Evolutionary conservation across 2,888 invertebrate genomes (phyloP), one percentile per base, ranked within the genome.

Genomic region (Lepidochitona cinerea): DNA sequence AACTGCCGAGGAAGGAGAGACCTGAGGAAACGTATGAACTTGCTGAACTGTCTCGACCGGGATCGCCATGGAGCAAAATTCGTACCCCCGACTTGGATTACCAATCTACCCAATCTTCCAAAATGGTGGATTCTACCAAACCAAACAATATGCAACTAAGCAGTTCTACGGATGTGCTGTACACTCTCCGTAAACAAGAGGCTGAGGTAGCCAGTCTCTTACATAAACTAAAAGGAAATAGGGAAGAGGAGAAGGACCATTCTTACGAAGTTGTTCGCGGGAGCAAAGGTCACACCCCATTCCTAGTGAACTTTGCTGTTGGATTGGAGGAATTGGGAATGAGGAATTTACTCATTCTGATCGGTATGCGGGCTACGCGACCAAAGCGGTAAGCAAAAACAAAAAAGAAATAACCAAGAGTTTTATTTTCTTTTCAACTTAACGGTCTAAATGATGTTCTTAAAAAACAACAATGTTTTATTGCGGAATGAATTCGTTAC

Each of bases 301-400:
- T 59, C 59, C 32, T 59, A 32, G 26, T 59, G 12, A 29, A 59
- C 29, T 32, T 59, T 23, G 32, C 59, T 59, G 7, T 59, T 26
- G 59, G 59, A 4, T 26, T 59, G 59, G 59, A 59, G 26, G 59
- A 59, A 32, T 59, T 59, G 12, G 59, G 59, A 23, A 59, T 59
- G 59, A 18, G 18, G 12, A 23, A 29, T 26, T 26, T 59, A 23
- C 23, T 59, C 4, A 26, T 59, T 14, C 26, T 59, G 23, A 59
- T 59, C 29, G 59, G 59, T 4, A 23, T 59, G 26, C 5, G 59
- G 9, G 59, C 23, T 14, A 32, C 14, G 4, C 12, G 26, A 59
- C 59, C 59, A 23, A 59, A 59, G 29, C 59, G 59, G 59, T 59
- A 59, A 59, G 59, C 59, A 59, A 29, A n/a, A n/a, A n/a, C n/a